Evolutionary conservation across 2,113 vertebrate species (phyloP).

Genomic region (Cebus imitator): DNA sequence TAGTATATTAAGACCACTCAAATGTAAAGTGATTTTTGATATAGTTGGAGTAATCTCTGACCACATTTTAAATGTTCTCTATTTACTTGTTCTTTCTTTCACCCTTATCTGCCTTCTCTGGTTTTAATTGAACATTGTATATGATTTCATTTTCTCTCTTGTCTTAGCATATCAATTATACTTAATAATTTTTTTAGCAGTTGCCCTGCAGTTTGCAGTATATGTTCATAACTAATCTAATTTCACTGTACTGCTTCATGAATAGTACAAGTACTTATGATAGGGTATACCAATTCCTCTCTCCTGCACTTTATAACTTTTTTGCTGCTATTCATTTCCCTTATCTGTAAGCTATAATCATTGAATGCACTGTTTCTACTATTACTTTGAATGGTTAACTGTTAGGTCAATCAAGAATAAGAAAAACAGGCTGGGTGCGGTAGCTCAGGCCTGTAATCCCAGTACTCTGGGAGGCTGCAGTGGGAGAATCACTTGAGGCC

Average conservation of each 20-base stretch:
- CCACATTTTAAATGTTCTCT: background rate
- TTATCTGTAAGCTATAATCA: background rate
- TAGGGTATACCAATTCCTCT: background rate
- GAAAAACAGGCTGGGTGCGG: background rate
- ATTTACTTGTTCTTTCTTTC: background rate
- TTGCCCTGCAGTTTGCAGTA: background rate
- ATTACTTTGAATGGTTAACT: background rate
- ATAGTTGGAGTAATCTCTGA: background rate
- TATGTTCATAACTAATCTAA: background rate
- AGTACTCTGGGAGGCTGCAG: no score
- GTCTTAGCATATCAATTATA: background rate
- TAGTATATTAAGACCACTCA: background rate
- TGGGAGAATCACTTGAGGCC: no score
- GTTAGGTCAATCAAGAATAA: background rate
- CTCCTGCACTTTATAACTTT: background rate
- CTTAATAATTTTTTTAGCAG: background rate
- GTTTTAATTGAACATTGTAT: background rate
- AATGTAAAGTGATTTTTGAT: background rate
- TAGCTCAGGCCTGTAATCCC: no score
- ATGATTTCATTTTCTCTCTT: background rate
- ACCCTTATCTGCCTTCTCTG: background rate
- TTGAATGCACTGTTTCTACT: background rate
- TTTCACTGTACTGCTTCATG: background rate
- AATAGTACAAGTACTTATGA: background rate
- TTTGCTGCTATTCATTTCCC: background rate